Evolutionary conservation across 2,888 invertebrate species (phyloP), one percentile per base, ranked within the genome.

Genomic region (Cyrtodaria siliqua): DNA sequence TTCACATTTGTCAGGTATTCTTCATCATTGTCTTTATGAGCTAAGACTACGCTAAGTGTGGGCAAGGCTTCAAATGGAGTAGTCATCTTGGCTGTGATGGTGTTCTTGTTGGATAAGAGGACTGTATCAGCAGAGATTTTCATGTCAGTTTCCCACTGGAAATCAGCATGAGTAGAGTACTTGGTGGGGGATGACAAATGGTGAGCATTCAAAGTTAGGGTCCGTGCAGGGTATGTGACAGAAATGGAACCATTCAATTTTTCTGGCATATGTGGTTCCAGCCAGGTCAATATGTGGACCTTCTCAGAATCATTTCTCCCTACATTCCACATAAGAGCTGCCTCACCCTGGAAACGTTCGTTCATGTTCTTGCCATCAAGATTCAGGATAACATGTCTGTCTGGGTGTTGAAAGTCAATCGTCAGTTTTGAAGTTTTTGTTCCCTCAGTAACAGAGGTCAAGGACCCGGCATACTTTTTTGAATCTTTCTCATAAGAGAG

Each of bases 311-410:
- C 26, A 50, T 83, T 76, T 47, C 66, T 82, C 18, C 72, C 75
- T 24, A 80, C 85, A 78, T 87, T 84, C 86, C 84, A 86, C 50
- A 82, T 82, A 18, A 84, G 44, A 33, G 82, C 79, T 18, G 75
- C 52, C 38, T 63, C 75, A 20, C 80, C 79, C 16, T 49, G 40
- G 42, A 69, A 81, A 8, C 66, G 20, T 33, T 78, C 68, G 1
- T 57, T 49, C 6, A 60, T 53, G 1, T 50, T 71, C 18, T 60
- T 74, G 3, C 79, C 84, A 12, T 71, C 79, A 9, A 84, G 56
- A 14, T 55, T 67, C 18, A 85, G 44, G 6, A 62, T 70, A 3
- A 87, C 64, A 20, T 79, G 76, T 56, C 86, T 80, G 0, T 63
- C 33, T 40, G 88, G 87, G 53, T 74, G 67, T 44, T 61, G 24